These are phyloP conservation scores for Ptychoptera albimana DNA, from an alignment of 2,888 invertebrate species.

Conservation along the genomic window DNA sequence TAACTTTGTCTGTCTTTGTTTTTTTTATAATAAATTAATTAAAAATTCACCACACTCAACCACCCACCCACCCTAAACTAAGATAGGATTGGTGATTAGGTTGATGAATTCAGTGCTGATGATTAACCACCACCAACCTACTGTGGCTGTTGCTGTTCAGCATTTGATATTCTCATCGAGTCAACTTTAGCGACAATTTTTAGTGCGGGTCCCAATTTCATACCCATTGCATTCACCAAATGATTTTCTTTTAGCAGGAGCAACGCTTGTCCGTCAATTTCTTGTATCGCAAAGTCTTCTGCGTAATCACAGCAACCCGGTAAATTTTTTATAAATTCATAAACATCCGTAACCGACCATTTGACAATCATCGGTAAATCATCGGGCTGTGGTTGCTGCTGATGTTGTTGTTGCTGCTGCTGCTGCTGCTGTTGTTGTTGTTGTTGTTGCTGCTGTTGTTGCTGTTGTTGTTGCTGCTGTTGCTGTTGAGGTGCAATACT, in stretches of 20 bases:
- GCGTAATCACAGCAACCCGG: slow-evolving; percentile 87
- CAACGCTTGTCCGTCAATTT: slow-evolving; percentile 91
- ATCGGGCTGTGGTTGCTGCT: slow-evolving; percentile 6
- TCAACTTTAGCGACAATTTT: slow-evolving; percentile 91
- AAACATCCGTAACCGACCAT: slow-evolving; percentile 67
- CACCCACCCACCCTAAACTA: too few species aligned
- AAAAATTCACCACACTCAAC: too few species aligned
- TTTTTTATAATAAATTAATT: too few species aligned
- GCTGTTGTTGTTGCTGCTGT: not conserved
- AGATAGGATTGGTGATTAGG: too few species aligned
- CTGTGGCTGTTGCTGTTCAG: not conserved
- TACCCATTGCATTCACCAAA: slow-evolving; percentile 83
- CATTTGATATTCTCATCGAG: slow-evolving; percentile 34
- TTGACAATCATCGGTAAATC: slow-evolving; percentile 25
- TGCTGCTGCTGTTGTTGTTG: not conserved
- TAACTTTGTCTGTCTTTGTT: too few species aligned
- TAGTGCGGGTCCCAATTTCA: slow-evolving; percentile 89
- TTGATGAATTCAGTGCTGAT: too few species aligned
- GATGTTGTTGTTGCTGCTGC: not conserved
- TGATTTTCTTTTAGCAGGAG: slow-evolving; percentile 86
- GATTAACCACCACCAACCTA: too few species aligned
- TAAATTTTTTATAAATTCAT: slow-evolving; percentile 73
- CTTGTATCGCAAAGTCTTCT: slow-evolving; percentile 86
- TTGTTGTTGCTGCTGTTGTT: not conserved
- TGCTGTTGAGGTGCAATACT: not conserved